Evolutionary conservation across 2,113 vertebrate genomes (phyloP), one percentile per base, ranked within the genome.

Genomic region (Colossoma macropomum): DNA sequence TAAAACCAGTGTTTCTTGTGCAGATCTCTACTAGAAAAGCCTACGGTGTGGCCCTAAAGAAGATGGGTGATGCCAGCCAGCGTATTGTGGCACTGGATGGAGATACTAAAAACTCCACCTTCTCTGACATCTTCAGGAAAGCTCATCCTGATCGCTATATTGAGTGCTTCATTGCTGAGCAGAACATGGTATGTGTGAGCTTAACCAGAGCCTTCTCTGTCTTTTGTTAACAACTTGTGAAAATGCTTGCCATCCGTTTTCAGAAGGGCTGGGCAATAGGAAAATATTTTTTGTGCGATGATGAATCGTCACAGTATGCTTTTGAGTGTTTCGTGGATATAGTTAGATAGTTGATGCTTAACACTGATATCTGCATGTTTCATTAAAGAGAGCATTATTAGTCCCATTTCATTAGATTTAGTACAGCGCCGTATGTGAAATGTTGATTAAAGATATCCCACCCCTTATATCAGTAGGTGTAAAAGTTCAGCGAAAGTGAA

Each of bases 41-140:
- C 0, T 97, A 96, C 5, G 96, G 96, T 0, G 7, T 92, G 3
- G 95, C 96, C 4, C 87, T 98, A 86, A 94, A 92, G 23, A 97
- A 90, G 75, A 79, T 98, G 76, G 96, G 96, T 12, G 70, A 92
- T 27, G 80, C 87, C 0, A 96, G 95, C 63, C 25, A 91, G 48
- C 93, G 92, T 76, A 94, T 97, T 79, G 83, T 97, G 17, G 95
- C 95, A 1, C 90, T 97, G 2, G 95, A 97, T 73, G 93, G 95
- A n/a, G 95, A 97, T 88, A 96, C 95, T 28, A 97, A 96, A 82
- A 96, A 95, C 85, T 96, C 95, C 0, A 97, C 96, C 9, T 97
- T 96, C 81, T 93, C 95, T 0, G 95, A 96, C 1, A 88, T 90
- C 25, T 96, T 97, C 89, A 94, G 90, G 88, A 95, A 95, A 32